These are phyloP conservation scores for Agrochola macilenta DNA, from an alignment of 2,888 invertebrate genomes.

Conservation along the genomic window DNA sequence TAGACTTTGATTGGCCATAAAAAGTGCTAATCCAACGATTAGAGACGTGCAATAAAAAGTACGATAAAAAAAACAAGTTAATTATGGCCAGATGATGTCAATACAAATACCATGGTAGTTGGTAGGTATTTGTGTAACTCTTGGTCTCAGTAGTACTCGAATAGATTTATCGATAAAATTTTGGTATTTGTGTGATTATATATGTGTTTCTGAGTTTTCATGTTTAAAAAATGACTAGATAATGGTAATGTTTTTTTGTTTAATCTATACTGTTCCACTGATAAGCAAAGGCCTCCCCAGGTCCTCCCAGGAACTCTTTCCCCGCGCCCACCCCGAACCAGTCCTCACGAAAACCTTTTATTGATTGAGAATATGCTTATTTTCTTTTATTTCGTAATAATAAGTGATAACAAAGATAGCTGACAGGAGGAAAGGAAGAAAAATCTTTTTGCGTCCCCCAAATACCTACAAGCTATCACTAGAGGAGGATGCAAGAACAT, in stretches of 20 bases:
- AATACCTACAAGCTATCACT: too few relatives aligned
- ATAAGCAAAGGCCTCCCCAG: too few relatives aligned
- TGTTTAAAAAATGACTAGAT: background rate
- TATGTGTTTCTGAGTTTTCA: background rate
- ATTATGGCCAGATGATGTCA: conserved; percentile 73
- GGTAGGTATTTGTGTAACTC: background rate
- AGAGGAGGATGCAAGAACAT: too few relatives aligned
- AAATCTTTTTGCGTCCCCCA: too few relatives aligned
- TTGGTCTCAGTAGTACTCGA: conserved; percentile 8
- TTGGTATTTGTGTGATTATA: background rate
- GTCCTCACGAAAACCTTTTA: background rate
- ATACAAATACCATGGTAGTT: conserved; percentile 43
- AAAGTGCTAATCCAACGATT: conserved; percentile 63
- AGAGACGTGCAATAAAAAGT: conserved; percentile 53
- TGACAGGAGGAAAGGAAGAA: background rate
- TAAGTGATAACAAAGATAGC: background rate
- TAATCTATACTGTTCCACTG: too few relatives aligned
- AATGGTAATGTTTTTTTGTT: background rate
- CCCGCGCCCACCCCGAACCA: too few relatives aligned
- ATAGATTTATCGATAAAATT: conserved; percentile 32
- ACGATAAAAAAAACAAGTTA: conserved; percentile 62
- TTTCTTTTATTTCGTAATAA: too few relatives aligned
- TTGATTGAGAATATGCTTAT: background rate
- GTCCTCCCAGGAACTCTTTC: too few relatives aligned
- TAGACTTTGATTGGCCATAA: conserved; percentile 53